Evolutionary conservation across 2,888 invertebrate species (phyloP), one percentile per base, ranked within the genome.

Genomic region (Oithona nana): DNA sequence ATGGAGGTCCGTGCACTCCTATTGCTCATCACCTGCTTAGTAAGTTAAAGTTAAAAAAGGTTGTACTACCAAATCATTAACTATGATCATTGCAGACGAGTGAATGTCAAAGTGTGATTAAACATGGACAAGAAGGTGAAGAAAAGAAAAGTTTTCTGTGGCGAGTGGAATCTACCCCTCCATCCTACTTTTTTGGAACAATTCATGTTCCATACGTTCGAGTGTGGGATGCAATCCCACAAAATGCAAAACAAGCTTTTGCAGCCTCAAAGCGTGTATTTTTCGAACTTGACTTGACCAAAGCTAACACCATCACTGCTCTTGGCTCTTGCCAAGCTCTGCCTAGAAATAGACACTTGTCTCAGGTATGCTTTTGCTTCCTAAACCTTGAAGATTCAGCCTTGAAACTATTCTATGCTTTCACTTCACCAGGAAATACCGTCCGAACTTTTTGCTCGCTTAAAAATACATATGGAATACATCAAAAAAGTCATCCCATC

Each of bases 141-240:
- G 16, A 39, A 24, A n/a, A 63, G 11, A 16, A 20, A 20, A 68
- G 68, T 26, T 68, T 68, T 64, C 65, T 69, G 52, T 69, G 69
- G 68, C 62, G 65, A 61, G 66, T 68, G 39, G 65, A 67, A 48
- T 63, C 66, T 4, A 64, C 66, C 26, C 71, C 72, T 1, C 69
- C 71, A 1, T 70, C 76, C 1, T 78, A 75, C 69, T 73, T 78
- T 66, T 78, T 78, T 68, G 78, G 78, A 30, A 78, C 79, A 13
- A 77, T 79, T 66, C 79, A 79, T 69, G 78, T 79, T 20, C 77
- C 78, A 0, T 78, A 77, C 69, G 74, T 75, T 8, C 69, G 73
- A 60, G 77, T 79, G 29, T 79, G 78, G 78, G 72, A 75, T 68
- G 71, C 71, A 71, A 75, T 79, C 60, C 76, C 78, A 24, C 71